A percentile compares a stretch with the other conserved stretches of the same genome.
phyloP scores from a whole-genome alignment of 2,113 vertebrate species.

The human (Homo sapiens) region DNA sequence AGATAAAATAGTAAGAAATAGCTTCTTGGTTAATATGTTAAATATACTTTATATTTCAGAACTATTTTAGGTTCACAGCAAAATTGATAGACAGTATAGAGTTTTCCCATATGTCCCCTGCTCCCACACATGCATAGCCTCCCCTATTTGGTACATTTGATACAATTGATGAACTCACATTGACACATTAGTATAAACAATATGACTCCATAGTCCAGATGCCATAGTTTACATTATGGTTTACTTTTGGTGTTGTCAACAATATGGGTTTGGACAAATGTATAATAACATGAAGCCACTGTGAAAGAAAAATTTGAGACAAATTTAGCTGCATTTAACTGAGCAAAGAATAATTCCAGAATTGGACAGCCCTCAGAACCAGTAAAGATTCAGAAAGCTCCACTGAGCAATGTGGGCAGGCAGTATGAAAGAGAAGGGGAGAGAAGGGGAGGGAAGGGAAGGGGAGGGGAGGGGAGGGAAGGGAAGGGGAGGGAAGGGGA shows the following conservation, averaged over 20 bases:
- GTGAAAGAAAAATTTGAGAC: neutral
- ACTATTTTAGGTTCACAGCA: neutral
- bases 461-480: too few relatives aligned
- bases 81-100: neutral
- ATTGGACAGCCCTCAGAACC: neutral
- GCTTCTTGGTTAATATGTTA: neutral
- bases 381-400: neutral
- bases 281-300: neutral
- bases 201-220: neutral
- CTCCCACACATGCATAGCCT: neutral
- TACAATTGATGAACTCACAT: neutral
- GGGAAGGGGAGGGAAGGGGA: fast-evolving
- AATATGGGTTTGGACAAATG: too few relatives aligned
- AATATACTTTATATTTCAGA: neutral
- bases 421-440: neutral
- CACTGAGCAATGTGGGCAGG: neutral
- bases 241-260: neutral
- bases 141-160: neutral
- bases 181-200: neutral
- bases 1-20: neutral
- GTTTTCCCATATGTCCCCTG: too few relatives aligned
- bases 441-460: too few relatives aligned
- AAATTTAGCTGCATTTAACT: neutral
- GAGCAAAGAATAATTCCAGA: neutral
- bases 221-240: neutral